These are phyloP conservation scores for Baronia brevicornis DNA, from an alignment of 2,888 invertebrate species.

Conservation along the genomic window DNA sequence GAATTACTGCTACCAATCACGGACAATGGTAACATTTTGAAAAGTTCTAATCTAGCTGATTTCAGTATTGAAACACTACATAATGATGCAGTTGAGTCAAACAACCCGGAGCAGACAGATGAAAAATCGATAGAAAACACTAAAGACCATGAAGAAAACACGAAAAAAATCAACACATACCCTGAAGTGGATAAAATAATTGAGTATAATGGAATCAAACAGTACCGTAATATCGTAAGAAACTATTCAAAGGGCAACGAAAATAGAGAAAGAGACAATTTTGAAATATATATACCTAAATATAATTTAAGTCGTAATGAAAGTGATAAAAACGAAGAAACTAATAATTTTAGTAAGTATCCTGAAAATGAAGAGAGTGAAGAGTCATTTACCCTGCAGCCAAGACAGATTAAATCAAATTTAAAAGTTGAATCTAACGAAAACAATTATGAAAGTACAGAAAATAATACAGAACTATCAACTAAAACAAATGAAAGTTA, in stretches of 20 bases:
- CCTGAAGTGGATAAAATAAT: no score
- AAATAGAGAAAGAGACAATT: no score
- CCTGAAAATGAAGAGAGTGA: no score
- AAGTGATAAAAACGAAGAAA: constrained; percentile 25
- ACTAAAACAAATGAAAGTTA: no score
- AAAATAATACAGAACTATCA: no score
- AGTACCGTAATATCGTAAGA: no score
- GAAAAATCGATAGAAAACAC: constrained; percentile 13
- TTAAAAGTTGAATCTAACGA: constrained; percentile 14
- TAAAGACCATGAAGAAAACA: constrained; percentile 10
- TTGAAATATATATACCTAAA: no score
- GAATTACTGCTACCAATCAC: constrained; percentile 16
- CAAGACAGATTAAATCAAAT: constrained; percentile 9
- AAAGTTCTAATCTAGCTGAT: constrained; percentile 45
- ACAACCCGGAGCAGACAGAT: constrained; percentile 9
- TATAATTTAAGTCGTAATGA: constrained; percentile 19
- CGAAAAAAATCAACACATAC: neutral
- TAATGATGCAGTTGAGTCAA: constrained; percentile 19
- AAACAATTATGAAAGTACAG: constrained; percentile 24
- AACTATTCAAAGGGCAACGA: no score
- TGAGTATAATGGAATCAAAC: no score
- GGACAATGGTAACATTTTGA: constrained; percentile 28
- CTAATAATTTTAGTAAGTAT: no score
- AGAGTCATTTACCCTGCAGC: constrained; percentile 18
- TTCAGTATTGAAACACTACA: constrained; percentile 55